These are phyloP conservation scores for Trinectes maculatus DNA, from an alignment of 2,113 vertebrate genomes.

Conservation along the genomic window DNA sequence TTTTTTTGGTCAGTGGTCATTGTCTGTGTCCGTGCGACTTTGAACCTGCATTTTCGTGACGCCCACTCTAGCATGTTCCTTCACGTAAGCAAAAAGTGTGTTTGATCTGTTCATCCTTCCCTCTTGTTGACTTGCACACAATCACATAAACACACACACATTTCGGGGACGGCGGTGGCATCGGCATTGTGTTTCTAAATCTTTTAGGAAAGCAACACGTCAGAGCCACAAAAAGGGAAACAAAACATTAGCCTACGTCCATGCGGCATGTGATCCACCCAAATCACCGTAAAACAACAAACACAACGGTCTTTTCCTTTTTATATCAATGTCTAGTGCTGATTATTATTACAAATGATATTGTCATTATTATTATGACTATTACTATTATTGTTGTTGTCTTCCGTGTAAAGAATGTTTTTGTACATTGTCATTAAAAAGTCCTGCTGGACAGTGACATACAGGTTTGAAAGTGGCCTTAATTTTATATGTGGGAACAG, in stretches of 20 bases:
- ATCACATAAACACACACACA: constrained; percentile 25
- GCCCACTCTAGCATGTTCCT: constrained; percentile 55
- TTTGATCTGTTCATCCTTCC: constrained; percentile 13
- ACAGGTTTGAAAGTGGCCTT: constrained; percentile 81
- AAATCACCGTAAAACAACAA: constrained; percentile 47
- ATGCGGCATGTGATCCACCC: constrained; percentile 46
- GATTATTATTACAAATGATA: constrained; percentile 70
- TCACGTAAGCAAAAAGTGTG: constrained; percentile 23
- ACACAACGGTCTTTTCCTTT: constrained; percentile 50
- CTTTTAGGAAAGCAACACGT: constrained; percentile 45
- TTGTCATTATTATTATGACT: constrained; percentile 79
- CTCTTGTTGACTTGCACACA: constrained; percentile 44
- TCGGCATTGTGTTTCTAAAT: constrained; percentile 47
- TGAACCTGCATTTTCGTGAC: constrained; percentile 38
- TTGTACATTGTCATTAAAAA: constrained; percentile 82
- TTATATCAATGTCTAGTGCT: constrained; percentile 64
- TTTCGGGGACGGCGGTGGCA: constrained; percentile 33
- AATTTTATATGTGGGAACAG: constrained; percentile 80
- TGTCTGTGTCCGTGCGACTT: constrained; percentile 70
- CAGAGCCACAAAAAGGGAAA: constrained; percentile 68
- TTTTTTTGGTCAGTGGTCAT: constrained; percentile 59
- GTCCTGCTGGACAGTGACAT: constrained; percentile 87
- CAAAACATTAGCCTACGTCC: constrained; percentile 27
- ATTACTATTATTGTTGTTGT: constrained; percentile 81
- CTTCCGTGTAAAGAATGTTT: constrained; percentile 78